Base-by-base conservation (phyloP, 2,113 vertebrate genomes). In the Coregonus clupeaformis region DNA sequence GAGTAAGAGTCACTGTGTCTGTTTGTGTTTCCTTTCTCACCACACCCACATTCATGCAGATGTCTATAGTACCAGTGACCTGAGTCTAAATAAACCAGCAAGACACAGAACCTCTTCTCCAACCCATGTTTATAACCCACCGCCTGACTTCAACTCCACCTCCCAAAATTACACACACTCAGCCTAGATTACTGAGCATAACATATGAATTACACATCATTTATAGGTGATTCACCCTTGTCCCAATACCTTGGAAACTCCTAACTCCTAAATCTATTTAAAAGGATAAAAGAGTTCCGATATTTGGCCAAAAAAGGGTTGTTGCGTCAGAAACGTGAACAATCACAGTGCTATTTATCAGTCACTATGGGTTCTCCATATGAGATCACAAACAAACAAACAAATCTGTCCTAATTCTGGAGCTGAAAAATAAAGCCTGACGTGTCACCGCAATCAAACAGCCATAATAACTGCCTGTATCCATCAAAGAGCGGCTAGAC, bases 181-280 rank as follows among this genome's bases (percentile, higher is more conserved):
- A 59, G 14, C n/a, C 16, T n/a, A 59, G 57, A 59, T 59, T 59
- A 59, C 20, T 72, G 69, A 77, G 69, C 72, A 77, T 52, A 18
- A 69, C 20, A 77, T 20, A 68, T 27, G n/a, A 45, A 68, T 70
- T 52, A 30, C 18, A 60, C 73, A 72, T 83, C n/a, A 77, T 77
- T 88, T 77, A 77, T 68, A 74, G 73, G 74, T 69, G 67, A 76
- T 78, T 80, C 67, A 52, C 75, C 32, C 63, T 4, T 74, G 13
- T 68, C 52, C 68, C 68, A 55, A 52, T 29, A 70, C 12, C 14
- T 24, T 57, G 68, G 45, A 55, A 70, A 70, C 5, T 20, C 32
- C 5, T 24, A 70, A 70, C 13, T 55, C 32, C 27, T 60, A 60
- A 24, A 60, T 60, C n/a, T 45, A 75, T 65, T 75, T 73, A 6